Conservation (phyloP, 64 coral and sea anemone genomes). For the Actinia equina region DNA sequence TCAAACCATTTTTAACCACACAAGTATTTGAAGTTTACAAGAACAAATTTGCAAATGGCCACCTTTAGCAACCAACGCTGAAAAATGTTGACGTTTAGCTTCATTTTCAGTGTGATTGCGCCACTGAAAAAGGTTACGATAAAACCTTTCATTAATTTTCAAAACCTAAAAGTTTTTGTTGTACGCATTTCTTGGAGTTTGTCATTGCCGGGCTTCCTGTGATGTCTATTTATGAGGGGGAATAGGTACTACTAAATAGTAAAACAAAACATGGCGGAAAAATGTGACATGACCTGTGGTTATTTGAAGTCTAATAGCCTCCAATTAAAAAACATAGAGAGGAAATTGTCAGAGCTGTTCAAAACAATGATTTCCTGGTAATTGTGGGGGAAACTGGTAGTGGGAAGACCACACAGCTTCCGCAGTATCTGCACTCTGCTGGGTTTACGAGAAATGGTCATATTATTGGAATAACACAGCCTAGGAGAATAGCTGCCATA, state of each 20-base stretch:
- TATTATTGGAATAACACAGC: conserved; percentile 80
- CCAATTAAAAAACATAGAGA: conserved; percentile 64
- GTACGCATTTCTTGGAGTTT: too few species aligned
- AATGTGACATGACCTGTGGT: background rate
- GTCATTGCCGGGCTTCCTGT: too few species aligned
- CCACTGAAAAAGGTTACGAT: too few species aligned
- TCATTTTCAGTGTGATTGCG: too few species aligned
- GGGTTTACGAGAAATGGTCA: conserved; percentile 42
- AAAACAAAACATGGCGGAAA: background rate
- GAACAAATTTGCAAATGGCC: too few species aligned
- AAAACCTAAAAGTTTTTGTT: too few species aligned
- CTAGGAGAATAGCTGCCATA: conserved; percentile 86
- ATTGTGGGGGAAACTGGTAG: conserved; percentile 92
- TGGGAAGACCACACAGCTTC: conserved; percentile 90
- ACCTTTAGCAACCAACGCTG: too few species aligned
- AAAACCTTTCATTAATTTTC: too few species aligned
- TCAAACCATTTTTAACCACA: too few species aligned
- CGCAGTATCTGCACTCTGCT: conserved; percentile 72
- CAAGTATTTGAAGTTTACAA: too few species aligned
- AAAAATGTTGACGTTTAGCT: too few species aligned
- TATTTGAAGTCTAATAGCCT: background rate
- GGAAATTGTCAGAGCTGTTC: conserved; percentile 59
- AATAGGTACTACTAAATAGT: background rate
- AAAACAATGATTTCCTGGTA: conserved; percentile 87
- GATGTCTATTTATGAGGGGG: background rate